Percentiles rank a stretch among this genome's conserved stretches.
These are phyloP conservation scores for Prunella fulvescens DNA, from an alignment of 2,113 vertebrate genomes.

Conservation along the genomic window DNA sequence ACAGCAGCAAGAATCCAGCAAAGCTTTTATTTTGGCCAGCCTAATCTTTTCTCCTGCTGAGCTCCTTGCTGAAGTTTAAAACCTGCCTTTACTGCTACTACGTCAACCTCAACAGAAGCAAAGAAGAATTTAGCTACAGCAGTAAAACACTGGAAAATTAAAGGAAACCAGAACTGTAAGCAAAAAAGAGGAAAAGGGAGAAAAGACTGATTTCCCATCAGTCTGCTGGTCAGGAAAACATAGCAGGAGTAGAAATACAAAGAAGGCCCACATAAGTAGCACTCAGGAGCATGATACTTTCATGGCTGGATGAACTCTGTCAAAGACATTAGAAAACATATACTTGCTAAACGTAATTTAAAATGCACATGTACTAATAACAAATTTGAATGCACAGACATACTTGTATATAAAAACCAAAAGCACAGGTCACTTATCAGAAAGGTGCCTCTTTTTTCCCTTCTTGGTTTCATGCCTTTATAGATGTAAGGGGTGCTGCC, in stretches of 20 bases:
- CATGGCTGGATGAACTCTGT: not conserved
- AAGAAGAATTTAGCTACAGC: not conserved
- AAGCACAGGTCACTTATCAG: not conserved
- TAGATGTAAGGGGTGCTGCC: not conserved
- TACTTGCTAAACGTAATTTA: not conserved
- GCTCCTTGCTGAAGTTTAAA: slow-evolving; percentile 16
- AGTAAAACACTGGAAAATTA: not conserved
- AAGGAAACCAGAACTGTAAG: not conserved
- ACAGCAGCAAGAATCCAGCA: not conserved
- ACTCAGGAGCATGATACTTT: not conserved
- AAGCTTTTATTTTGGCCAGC: not conserved
- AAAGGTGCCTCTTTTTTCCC: not conserved
- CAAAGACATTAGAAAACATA: not conserved
- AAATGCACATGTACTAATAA: not conserved
- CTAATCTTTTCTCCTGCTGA: not conserved
- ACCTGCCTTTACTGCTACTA: not conserved
- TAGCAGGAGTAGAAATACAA: not conserved
- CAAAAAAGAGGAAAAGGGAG: not conserved
- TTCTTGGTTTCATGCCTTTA: not conserved
- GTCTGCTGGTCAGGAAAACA: not conserved
- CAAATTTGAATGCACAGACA: not conserved
- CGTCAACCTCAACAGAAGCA: not conserved
- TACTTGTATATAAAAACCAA: not conserved
- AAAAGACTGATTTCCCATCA: not conserved
- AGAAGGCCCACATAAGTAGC: not conserved